These are phyloP conservation scores for Dendrolimus pini DNA, from an alignment of 2,888 invertebrate species.

Conservation along the genomic window DNA sequence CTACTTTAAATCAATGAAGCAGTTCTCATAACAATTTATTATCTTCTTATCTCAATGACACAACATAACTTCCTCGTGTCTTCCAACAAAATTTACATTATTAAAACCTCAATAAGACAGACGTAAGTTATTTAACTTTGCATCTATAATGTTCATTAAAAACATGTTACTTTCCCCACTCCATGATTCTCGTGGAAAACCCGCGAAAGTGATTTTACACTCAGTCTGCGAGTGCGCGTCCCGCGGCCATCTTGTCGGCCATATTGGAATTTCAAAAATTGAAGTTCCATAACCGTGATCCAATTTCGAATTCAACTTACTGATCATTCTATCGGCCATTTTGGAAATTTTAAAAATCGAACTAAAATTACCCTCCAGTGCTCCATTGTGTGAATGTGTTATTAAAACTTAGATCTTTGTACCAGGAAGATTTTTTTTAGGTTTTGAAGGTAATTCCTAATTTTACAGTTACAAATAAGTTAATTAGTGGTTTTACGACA, in stretches of 20 bases:
- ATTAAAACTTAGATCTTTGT: no score
- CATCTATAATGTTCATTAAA: not conserved
- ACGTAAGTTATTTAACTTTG: not conserved
- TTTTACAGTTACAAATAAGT: no score
- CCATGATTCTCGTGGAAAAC: conserved; percentile 52
- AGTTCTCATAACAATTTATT: not conserved
- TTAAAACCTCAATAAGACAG: not conserved
- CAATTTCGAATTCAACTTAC: conserved; percentile 17
- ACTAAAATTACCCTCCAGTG: no score
- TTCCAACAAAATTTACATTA: not conserved
- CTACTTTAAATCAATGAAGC: no score
- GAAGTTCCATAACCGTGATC: conserved; percentile 22
- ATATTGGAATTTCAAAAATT: conserved; percentile 25
- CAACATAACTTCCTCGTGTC: not conserved
- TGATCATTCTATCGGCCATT: no score
- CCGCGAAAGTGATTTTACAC: conserved; percentile 54
- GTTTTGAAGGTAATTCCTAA: no score
- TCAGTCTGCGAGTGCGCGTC: conserved; percentile 40
- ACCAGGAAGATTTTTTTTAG: no score
- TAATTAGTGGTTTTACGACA: no score
- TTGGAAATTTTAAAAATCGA: no score
- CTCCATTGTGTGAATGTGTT: no score
- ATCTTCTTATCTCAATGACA: not conserved
- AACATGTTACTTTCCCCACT: conserved; percentile 65
- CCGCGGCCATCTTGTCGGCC: conserved; percentile 27